phyloP scores from a whole-genome alignment of 2,113 vertebrate genomes.

The Edolisoma coerulescens region DNA sequence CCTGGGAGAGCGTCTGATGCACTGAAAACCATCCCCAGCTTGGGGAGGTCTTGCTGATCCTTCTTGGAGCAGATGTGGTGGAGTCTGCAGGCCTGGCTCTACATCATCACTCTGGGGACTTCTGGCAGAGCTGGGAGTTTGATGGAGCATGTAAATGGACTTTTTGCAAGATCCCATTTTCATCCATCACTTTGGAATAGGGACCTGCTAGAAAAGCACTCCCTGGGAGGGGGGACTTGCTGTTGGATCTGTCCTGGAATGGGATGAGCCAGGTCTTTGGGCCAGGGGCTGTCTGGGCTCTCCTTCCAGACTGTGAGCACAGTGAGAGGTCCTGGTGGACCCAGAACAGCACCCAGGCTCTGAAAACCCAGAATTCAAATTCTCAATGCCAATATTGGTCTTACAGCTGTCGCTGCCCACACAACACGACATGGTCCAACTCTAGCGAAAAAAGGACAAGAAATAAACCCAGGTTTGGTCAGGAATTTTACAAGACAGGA shows the following conservation, averaged over 20 bases:
- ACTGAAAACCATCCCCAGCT: conserved; percentile 20
- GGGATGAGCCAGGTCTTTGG: neutral
- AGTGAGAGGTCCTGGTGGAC: neutral
- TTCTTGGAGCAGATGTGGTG: conserved; percentile 31
- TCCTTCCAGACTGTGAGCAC: neutral
- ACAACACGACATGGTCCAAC: too few species aligned
- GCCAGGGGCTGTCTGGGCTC: neutral
- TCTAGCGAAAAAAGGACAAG: neutral
- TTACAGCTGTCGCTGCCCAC: neutral
- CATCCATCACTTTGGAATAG: neutral
- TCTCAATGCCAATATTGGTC: rapidly evolving
- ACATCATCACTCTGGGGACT: neutral
- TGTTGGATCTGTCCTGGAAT: neutral
- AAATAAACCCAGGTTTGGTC: neutral
- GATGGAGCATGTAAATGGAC: conserved; percentile 50
- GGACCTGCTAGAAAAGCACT: neutral
- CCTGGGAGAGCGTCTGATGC: neutral
- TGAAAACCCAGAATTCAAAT: neutral
- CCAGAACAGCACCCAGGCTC: too few species aligned
- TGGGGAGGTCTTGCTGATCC: conserved; percentile 14
- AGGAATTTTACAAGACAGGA: neutral
- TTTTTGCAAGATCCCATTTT: conserved; percentile 8
- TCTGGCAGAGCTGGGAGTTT: neutral
- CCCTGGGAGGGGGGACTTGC: neutral
- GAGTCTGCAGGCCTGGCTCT: conserved; percentile 27